Percentiles rank a stretch among this genome's conserved stretches.
Conservation (phyloP, 2,888 invertebrate species). For the Latrodectus hesperus region DNA sequence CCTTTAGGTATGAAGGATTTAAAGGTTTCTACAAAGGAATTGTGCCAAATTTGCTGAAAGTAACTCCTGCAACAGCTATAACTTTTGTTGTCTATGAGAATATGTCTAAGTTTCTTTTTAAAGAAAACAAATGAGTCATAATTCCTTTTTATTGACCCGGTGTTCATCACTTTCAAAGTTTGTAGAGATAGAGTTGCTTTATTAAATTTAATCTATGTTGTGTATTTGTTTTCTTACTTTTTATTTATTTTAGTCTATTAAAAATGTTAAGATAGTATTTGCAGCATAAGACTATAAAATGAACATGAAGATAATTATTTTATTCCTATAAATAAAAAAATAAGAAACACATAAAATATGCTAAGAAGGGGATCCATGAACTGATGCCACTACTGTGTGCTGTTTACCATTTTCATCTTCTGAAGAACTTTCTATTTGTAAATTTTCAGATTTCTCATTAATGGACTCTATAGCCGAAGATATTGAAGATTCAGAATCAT, state of each 20-base stretch:
- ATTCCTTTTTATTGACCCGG: no score
- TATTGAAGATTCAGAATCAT: constrained; percentile 32
- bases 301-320: no score
- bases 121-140: neutral
- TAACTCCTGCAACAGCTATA: constrained; percentile 95
- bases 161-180: no score
- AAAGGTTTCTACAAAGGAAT: constrained; percentile 96
- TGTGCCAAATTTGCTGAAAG: constrained; percentile 88
- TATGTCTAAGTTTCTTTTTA: constrained; percentile 77
- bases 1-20: constrained; percentile 85
- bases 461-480: constrained; percentile 22
- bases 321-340: no score
- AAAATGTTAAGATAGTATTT: no score
- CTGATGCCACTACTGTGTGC: constrained; percentile 32
- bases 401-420: constrained; percentile 38
- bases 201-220: no score
- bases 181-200: no score
- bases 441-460: constrained; percentile 21
- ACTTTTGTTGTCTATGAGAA: constrained; percentile 97
- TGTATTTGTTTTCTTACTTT: no score
- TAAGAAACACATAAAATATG: no score
- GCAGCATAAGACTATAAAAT: no score
- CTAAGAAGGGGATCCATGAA: constrained; percentile 35
- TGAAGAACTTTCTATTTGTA: constrained; percentile 29
- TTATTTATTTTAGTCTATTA: no score